Percentiles rank a stretch among this genome's conserved stretches.
Conservation (phyloP, 1,140 invertebrate species). For the Euborellia annulipes region DNA sequence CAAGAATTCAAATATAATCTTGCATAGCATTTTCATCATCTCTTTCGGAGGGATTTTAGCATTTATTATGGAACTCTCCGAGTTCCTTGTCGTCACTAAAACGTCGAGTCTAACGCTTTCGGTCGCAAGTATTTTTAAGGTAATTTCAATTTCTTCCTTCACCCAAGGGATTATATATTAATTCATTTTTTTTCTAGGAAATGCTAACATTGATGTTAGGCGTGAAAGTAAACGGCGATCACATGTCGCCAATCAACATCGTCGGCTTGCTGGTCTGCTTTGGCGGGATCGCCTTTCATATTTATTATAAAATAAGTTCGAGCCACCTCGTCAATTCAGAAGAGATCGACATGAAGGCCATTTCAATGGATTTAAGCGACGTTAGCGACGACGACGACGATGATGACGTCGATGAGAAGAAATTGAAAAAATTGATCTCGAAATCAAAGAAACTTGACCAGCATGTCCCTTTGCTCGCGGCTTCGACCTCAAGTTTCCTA, state of each 20-base stretch:
- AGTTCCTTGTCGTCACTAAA: slow-evolving; percentile 82
- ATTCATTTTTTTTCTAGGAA: slow-evolving; percentile 50
- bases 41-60: slow-evolving; percentile 69
- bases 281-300: slow-evolving; percentile 73
- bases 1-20: slow-evolving; percentile 17
- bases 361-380: too few species aligned
- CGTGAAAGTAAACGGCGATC: slow-evolving; percentile 68
- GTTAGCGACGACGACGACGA: too few species aligned
- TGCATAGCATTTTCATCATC: slow-evolving; percentile 28
- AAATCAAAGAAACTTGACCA: too few species aligned
- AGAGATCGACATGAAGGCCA: too few species aligned
- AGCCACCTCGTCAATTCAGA: too few species aligned
- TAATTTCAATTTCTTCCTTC: too few species aligned
- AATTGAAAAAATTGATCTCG: too few species aligned
- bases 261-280: slow-evolving; percentile 77
- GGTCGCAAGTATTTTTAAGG: slow-evolving; percentile 93
- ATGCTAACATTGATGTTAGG: slow-evolving; percentile 76
- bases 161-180: not conserved
- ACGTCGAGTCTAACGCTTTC: slow-evolving; percentile 96
- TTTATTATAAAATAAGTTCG: slow-evolving; percentile 61
- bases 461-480: too few species aligned
- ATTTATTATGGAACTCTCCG: slow-evolving; percentile 88
- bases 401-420: too few species aligned
- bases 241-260: slow-evolving; percentile 65
- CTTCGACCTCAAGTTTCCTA: too few species aligned